Percentiles rank a stretch among this genome's conserved stretches.
phyloP scores from a whole-genome alignment of 2,888 invertebrate species.

The Cosmopolites sordidus region DNA sequence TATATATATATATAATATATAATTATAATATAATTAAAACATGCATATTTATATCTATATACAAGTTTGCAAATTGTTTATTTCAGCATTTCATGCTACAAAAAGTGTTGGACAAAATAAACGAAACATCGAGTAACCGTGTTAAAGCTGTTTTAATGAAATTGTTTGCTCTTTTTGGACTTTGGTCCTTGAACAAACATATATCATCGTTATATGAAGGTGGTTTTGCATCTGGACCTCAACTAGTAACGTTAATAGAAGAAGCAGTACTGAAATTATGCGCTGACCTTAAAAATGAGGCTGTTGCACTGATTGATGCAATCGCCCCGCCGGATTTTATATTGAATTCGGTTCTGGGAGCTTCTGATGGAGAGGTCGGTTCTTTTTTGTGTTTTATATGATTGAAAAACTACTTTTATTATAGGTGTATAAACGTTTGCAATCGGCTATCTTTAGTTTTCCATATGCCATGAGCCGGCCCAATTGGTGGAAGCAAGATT shows the following conservation, averaged over 20 bases:
- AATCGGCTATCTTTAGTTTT: conserved; percentile 59
- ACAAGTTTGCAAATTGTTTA: too few species aligned
- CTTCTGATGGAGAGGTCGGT: conserved; percentile 75
- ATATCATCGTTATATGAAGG: conserved; percentile 68
- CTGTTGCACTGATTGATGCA: conserved; percentile 73
- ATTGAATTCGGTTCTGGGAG: conserved; percentile 79
- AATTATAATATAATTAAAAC: too few species aligned
- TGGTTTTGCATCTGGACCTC: conserved; percentile 52
- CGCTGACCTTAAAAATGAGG: conserved; percentile 61
- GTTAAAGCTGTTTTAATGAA: conserved; percentile 56
- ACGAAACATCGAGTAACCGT: conserved; percentile 48
- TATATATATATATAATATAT: too few species aligned
- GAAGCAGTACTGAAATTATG: conserved; percentile 65
- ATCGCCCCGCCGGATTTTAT: conserved; percentile 86
- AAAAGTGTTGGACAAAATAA: conserved; percentile 50
- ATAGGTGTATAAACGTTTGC: conserved; percentile 71
- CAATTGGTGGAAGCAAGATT: conserved; percentile 62
- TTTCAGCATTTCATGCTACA: conserved; percentile 56
- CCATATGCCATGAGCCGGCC: conserved; percentile 67
- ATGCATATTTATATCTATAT: too few species aligned
- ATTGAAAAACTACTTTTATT: conserved; percentile 8
- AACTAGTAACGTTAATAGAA: conserved; percentile 60
- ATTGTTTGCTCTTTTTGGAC: conserved; percentile 62
- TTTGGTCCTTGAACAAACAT: conserved; percentile 71
- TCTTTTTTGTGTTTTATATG: too few species aligned